Base-by-base conservation (phyloP, 2,113 vertebrate species). In the Coptodon rendalli region DNA sequence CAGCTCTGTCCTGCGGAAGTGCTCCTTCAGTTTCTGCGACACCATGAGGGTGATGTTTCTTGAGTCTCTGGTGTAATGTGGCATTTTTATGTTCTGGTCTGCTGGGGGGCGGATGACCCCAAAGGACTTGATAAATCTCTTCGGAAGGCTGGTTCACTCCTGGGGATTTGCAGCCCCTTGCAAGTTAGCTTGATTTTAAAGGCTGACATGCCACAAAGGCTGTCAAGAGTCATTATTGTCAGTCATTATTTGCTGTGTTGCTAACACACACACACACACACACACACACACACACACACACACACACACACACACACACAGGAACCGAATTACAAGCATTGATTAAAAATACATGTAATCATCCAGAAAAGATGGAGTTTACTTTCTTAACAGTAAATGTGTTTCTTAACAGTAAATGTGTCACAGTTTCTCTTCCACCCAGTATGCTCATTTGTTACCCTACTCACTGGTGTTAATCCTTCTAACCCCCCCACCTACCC, bases 401-500 rank as follows among this genome's bases (percentile, higher is more conserved):
- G 86, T 92, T 54, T 29, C 78, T 56, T 29, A 87, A 82, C 57
- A 88, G 88, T 80, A 94, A 94, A 92, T 87, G 81, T 93, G 86
- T 92, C 79, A 92, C 84, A 88, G 80, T 93, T 89, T 91, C 90
- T 87, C 84, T 80, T 90, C 85, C 66, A 83, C 85, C 66, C 71
- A 73, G 57, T 90, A 95, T 92, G 73, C 93, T 96, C 53, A 95
- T 95, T 92, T 95, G 91, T 94, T 93, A 92, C 90, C 94, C 93
- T 92, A 68, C 88, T 95, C 91, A 91, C 81, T 24, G 11, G 90
- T 91, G 91, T 95, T 96, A 94, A 95, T 96, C 94, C 89, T 93
- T 83, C 90, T 94, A 91, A 92, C 94, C 92, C 93, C 93, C 92
- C 86, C 71, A 91, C 91, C 84, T 80, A 89, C 9, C 86, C 76